phyloP scores from a whole-genome alignment of 2,113 vertebrate genomes.

The Melanerpes aurifrons region DNA sequence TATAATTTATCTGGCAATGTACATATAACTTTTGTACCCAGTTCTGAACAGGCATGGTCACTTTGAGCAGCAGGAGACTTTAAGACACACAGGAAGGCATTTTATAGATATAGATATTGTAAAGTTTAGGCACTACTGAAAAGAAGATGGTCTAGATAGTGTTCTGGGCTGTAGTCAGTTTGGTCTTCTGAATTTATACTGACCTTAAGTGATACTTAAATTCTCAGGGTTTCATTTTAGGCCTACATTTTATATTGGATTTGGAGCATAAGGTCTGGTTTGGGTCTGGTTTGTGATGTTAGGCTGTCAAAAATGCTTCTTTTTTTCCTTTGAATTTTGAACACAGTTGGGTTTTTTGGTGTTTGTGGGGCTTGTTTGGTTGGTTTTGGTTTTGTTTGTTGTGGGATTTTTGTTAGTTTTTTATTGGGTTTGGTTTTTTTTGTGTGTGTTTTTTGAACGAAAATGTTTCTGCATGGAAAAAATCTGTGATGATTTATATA shows the following conservation, averaged over 20 bases:
- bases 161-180: background rate
- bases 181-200: background rate
- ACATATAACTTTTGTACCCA: background rate
- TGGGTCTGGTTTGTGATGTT: background rate
- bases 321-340: background rate
- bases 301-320: background rate
- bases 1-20: background rate
- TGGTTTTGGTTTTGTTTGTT: too few relatives aligned
- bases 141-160: constrained; percentile 20
- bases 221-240: background rate
- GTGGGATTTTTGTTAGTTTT: too few relatives aligned
- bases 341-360: background rate
- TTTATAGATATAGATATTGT: background rate
- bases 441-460: background rate
- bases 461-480: constrained; percentile 19
- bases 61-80: background rate
- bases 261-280: background rate
- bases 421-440: background rate
- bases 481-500: constrained; percentile 39
- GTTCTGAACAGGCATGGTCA: background rate
- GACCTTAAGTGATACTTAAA: background rate
- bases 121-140: background rate
- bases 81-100: background rate
- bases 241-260: background rate
- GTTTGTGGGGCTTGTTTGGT: background rate